Percentiles rank a stretch among this genome's conserved stretches.
phyloP scores from a whole-genome alignment of 2,113 vertebrate species.

The Herpailurus yagouaroundi region DNA sequence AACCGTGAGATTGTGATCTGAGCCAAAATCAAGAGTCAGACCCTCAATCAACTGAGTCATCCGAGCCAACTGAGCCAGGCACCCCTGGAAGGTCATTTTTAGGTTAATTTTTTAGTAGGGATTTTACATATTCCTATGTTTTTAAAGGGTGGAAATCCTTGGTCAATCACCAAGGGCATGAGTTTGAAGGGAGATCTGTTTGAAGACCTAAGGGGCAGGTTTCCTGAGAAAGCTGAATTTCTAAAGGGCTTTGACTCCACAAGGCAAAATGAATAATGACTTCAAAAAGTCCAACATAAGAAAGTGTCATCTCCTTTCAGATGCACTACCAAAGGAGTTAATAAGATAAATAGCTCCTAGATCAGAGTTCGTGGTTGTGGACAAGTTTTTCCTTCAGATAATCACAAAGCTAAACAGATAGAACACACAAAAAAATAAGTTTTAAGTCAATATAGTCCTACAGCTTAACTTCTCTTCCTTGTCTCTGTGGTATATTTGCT shows the following conservation, averaged over 20 bases:
- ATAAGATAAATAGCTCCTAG: background rate
- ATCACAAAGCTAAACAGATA: background rate
- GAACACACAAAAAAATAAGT: background rate
- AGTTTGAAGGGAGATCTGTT: constrained; percentile 61
- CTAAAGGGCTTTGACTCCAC: background rate
- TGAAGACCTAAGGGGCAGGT: constrained; percentile 63
- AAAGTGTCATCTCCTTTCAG: background rate
- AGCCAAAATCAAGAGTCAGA: too few species aligned
- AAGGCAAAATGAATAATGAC: background rate
- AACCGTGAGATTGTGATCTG: too few species aligned
- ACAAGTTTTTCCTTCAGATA: constrained; percentile 6
- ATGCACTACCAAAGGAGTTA: constrained; percentile 7
- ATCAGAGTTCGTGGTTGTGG: background rate
- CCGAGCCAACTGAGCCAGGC: too few species aligned
- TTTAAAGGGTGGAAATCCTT: constrained; percentile 72
- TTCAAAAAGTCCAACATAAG: background rate
- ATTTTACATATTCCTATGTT: constrained; percentile 31
- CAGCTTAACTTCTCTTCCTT: background rate
- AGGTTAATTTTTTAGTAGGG: constrained; percentile 31
- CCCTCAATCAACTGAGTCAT: too few species aligned
- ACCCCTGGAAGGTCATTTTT: constrained; percentile 21
- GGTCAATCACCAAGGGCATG: constrained; percentile 53
- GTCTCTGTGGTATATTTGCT: background rate
- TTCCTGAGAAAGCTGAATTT: constrained; percentile 74
- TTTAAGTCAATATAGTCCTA: background rate